Percentiles rank a stretch among this genome's conserved stretches.
phyloP scores from a whole-genome alignment of 2,888 invertebrate species.

The Ganaspis brasiliensis region DNA sequence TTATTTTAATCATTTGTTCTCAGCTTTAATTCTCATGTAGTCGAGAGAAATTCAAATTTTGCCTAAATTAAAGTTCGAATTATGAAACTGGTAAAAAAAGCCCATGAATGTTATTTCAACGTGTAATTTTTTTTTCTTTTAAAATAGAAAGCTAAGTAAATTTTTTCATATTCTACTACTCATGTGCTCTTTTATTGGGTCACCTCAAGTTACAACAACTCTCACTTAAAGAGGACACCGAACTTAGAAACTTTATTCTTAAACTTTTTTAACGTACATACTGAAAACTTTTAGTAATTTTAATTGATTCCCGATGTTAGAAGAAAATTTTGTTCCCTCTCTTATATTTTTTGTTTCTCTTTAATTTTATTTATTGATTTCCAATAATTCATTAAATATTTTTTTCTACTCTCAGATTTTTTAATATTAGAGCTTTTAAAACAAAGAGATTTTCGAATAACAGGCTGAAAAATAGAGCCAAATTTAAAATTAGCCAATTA shows the following conservation, averaged over 20 bases:
- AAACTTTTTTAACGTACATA: background rate
- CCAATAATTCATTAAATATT: too few relatives aligned
- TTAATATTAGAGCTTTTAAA: too few relatives aligned
- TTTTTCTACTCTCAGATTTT: background rate
- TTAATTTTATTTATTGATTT: too few relatives aligned
- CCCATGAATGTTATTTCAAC: background rate
- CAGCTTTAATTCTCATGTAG: too few relatives aligned
- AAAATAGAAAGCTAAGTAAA: constrained; percentile 15
- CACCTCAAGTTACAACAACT: constrained; percentile 36
- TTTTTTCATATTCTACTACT: background rate
- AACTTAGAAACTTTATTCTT: constrained; percentile 13
- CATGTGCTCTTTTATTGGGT: constrained; percentile 9
- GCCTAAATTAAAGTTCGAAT: too few relatives aligned
- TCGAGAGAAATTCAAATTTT: too few relatives aligned
- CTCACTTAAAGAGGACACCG: constrained; percentile 12
- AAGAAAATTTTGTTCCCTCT: too few relatives aligned
- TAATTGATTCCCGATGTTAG: background rate
- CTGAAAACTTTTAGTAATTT: background rate
- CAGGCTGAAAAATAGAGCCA: too few relatives aligned
- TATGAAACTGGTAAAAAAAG: background rate
- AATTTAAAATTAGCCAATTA: too few relatives aligned
- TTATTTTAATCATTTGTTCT: too few relatives aligned
- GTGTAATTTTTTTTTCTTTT: background rate
- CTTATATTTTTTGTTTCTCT: background rate
- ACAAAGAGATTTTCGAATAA: too few relatives aligned